Base-by-base conservation (phyloP, 2,113 vertebrate genomes). In the Onychostruthus taczanowskii region DNA sequence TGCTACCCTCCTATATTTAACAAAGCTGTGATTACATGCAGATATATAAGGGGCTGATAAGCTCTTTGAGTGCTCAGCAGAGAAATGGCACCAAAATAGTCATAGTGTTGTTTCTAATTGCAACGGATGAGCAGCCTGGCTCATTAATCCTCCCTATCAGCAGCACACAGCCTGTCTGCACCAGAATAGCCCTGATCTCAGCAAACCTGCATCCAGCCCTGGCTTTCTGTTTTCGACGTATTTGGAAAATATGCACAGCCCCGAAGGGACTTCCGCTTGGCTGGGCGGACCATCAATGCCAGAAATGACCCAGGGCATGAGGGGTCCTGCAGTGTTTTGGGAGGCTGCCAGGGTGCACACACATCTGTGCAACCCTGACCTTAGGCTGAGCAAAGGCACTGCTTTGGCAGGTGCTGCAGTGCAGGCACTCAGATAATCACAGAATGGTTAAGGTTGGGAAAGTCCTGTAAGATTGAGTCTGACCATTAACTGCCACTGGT, bases 141-240 rank as follows among this genome's bases (percentile, higher is more conserved):
- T 98, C 98, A 98, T 99, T 99, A 99, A 99, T 99, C 98, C 98
- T 97, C 92, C 96, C 98, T 98, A 99, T 99, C 98, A 98, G 98
- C 97, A 84, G 97, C 87, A 90, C 92, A 95, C 97, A 97, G 97
- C 97, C 97, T 92, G 97, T 96, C 97, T 96, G 98, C 98, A 98
- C 98, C 97, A 99, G 98, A 99, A 99, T 99, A 99, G 98, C 98
- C 97, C 97, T 98, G 98, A 98, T 98, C 98, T 98, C 98, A 98
- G 98, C 96, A 97, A 98, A 97, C 96, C 98, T 97, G 95, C 97
- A 97, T 97, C 95, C 96, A 68, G 93, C 92, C 41, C 94, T 77
- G 69, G 84, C 84, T 90, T 75, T 90, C 79, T 94, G 84, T 97
- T 98, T 98, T 98, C 93, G 97, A 98, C 98, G 94, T 99, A 98